phyloP scores from a whole-genome alignment of 35 echinoderm and acorn worm genomes.

The Apostichopus japonicus region DNA sequence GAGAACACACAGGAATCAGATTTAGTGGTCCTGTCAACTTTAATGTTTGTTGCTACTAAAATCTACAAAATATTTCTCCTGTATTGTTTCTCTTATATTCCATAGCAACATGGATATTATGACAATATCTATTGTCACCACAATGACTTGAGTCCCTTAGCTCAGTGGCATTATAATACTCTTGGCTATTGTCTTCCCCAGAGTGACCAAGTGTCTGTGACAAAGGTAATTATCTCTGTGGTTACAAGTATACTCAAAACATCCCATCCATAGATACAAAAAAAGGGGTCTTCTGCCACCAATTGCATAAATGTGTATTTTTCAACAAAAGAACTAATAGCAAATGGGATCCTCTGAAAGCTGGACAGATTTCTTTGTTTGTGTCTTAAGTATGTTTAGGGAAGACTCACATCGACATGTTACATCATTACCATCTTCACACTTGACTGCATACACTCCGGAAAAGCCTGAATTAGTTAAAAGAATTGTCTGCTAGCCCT shows the following conservation, averaged over 20 bases:
- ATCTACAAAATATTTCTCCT: neutral
- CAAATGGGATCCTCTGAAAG: too few relatives aligned
- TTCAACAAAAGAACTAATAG: too few relatives aligned
- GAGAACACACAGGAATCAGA: neutral
- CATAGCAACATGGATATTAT: conserved; percentile 14
- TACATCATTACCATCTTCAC: too few relatives aligned
- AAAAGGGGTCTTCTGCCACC: too few relatives aligned
- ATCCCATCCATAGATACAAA: neutral
- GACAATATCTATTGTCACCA: conserved; percentile 8
- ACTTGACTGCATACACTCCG: too few relatives aligned
- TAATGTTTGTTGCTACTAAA: neutral
- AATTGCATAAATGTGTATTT: too few relatives aligned
- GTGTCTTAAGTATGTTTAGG: too few relatives aligned
- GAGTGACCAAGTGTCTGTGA: neutral
- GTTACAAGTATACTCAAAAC: neutral
- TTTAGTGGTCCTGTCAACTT: neutral
- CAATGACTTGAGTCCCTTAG: neutral
- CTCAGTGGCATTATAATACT: too few relatives aligned
- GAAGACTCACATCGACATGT: too few relatives aligned
- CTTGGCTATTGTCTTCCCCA: neutral
- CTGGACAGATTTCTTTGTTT: too few relatives aligned
- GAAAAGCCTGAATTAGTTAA: too few relatives aligned
- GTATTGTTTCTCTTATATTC: neutral
- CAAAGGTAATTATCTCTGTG: neutral
- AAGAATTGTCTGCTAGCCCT: too few relatives aligned